Base-by-base conservation (phyloP, 2,113 vertebrate species). In the Eubucco bourcierii region DNA sequence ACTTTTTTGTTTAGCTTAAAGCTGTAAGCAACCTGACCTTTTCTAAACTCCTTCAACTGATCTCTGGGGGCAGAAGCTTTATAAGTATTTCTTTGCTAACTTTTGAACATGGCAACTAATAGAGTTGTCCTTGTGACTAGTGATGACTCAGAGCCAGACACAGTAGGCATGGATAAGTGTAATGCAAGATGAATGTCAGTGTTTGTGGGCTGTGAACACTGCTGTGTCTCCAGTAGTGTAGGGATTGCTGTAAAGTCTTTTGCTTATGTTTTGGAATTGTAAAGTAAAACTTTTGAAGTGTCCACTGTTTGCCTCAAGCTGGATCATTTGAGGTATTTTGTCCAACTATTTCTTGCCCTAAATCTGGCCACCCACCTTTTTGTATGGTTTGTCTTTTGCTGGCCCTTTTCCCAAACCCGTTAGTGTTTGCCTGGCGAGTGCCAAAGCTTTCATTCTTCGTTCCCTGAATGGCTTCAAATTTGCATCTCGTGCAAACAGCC, bases 401-500 rank as follows among this genome's bases (percentile, higher is more conserved):
- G 97, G 97, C 95, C 90, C 55, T 80, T 90, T 97, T 97, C 97
- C 97, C 93, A 12, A 66, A 80, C 92, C 95, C 27, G 95, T 94
- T 96, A 87, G 80, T 91, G 88, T 97, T 97, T 95, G 97, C 92
- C 94, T 20, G 44, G 86, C 1, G 19, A 97, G 96, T 95, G 95
- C 95, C 96, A 96, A 96, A 94, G 95, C 92, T 94, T 96, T 94
- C 95, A 95, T 95, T 97, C 96, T 97, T 95, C 86, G 71, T 95
- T 91, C 86, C 58, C 80, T 84, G 94, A 97, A 96, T 84, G 95
- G 96, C 93, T 95, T 76, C 58, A 61, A 79, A 97, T 97, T 98
- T 98, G 96, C 97, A 97, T 97, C 94, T 94, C 92, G 71, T 96
- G 96, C 96, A 97, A 97, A 96, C 96, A 91, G 88, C 92, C 95